Conservation (phyloP, 2,797 vertebrate genomes). For the Notolepis coatsorum region DNA sequence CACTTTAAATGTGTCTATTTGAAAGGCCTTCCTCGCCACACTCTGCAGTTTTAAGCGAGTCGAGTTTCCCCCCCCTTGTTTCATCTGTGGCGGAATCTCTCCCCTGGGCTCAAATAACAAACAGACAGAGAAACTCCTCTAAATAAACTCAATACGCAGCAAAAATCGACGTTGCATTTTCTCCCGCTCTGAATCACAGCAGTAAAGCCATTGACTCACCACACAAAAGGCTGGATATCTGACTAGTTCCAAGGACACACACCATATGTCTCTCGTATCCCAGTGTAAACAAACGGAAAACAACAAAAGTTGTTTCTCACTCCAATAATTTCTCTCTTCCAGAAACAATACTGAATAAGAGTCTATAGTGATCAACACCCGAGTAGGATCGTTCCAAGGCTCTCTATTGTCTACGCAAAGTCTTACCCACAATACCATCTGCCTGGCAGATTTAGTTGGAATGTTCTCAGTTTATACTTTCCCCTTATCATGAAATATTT, state of each 20-base stretch:
- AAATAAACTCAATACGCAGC: slow-evolving; percentile 54
- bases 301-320: slow-evolving; percentile 2
- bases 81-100: slow-evolving; percentile 51
- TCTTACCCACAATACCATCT: no score
- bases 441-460: background rate
- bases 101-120: slow-evolving; percentile 49
- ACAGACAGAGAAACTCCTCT: slow-evolving; percentile 31
- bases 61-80: slow-evolving; percentile 47
- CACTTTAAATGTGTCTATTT: slow-evolving; percentile 30
- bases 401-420: background rate
- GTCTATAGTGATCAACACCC: no score
- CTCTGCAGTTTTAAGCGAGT: slow-evolving; percentile 49
- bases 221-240: slow-evolving; percentile 43
- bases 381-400: background rate
- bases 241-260: slow-evolving; percentile 56
- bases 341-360: no score
- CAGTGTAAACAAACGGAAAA: slow-evolving; percentile 37
- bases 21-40: slow-evolving; percentile 24
- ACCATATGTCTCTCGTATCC: slow-evolving; percentile 7
- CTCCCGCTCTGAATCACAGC: slow-evolving; percentile 44
- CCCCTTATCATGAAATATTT: no score
- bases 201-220: slow-evolving; percentile 39
- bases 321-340: background rate
- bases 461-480: background rate
- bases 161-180: slow-evolving; percentile 28